These are phyloP conservation scores for Cottus gobio DNA, from an alignment of 2,113 vertebrate species.

Conservation along the genomic window DNA sequence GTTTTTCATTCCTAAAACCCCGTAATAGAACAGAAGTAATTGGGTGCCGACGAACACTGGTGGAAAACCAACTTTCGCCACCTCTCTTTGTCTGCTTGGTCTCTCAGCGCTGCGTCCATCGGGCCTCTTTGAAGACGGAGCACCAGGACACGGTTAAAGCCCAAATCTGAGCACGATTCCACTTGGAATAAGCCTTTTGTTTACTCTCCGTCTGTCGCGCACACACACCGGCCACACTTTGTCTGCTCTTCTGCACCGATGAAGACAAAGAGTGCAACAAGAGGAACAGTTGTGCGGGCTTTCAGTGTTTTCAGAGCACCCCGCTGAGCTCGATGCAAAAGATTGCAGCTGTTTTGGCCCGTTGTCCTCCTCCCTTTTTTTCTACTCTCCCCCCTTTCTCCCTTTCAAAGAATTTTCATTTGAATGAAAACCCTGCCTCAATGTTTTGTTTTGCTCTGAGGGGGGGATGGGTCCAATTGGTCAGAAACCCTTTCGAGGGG, in stretches of 20 bases:
- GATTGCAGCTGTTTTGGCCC: constrained; percentile 79
- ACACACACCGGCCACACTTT: not conserved
- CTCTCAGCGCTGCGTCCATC: not conserved
- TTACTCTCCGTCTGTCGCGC: not conserved
- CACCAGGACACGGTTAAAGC: not conserved
- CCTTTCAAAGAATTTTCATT: constrained; percentile 84
- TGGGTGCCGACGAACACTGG: not conserved
- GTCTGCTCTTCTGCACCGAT: constrained; percentile 16
- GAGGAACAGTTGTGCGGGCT: constrained; percentile 38
- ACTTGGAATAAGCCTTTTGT: not conserved
- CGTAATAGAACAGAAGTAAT: constrained; percentile 1
- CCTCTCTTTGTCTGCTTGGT: constrained; percentile 7
- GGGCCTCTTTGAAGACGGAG: not conserved
- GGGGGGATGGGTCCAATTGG: constrained; percentile 76
- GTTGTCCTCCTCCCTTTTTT: constrained; percentile 8
- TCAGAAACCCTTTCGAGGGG: constrained; percentile 49
- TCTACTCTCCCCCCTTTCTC: constrained; percentile 34
- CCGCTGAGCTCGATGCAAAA: constrained; percentile 76
- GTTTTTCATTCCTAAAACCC: constrained; percentile 7
- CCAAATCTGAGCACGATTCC: not conserved
- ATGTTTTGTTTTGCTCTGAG: constrained; percentile 79
- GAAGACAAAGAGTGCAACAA: constrained; percentile 46
- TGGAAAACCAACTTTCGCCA: not conserved
- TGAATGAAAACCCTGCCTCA: constrained; percentile 84
- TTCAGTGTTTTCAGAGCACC: constrained; percentile 51